Conservation (phyloP, 2,113 vertebrate genomes). For the Pomatostomus ruficeps region DNA sequence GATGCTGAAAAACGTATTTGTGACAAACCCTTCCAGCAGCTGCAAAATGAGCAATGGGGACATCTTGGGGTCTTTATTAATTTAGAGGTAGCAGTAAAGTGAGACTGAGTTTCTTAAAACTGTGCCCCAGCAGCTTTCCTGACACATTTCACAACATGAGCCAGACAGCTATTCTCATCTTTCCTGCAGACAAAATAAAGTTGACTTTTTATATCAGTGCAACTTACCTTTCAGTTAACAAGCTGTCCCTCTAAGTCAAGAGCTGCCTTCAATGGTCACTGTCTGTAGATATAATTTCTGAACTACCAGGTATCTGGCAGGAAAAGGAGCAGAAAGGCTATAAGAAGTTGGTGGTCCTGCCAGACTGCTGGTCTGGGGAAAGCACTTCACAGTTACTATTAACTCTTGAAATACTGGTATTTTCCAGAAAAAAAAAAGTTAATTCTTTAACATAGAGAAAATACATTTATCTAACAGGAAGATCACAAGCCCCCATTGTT, state of each 20-base stretch:
- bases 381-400: background rate
- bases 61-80: background rate
- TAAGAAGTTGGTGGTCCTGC: background rate
- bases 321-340: background rate
- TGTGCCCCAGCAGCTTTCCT: background rate
- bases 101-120: conserved; percentile 14
- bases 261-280: background rate
- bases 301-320: background rate
- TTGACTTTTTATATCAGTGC: background rate
- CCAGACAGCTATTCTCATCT: background rate
- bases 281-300: background rate
- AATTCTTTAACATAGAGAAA: background rate
- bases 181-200: conserved; percentile 38
- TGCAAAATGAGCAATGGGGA: background rate
- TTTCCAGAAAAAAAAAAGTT: background rate
- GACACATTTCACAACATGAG: conserved; percentile 20
- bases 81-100: background rate
- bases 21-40: background rate
- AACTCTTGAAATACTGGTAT: background rate
- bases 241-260: background rate
- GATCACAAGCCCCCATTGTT: background rate
- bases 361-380: background rate
- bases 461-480: background rate
- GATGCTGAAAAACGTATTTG: conserved; percentile 14
- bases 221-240: background rate